Base-by-base conservation (phyloP, 1,140 invertebrate species). In the Eubasilissa regina region DNA sequence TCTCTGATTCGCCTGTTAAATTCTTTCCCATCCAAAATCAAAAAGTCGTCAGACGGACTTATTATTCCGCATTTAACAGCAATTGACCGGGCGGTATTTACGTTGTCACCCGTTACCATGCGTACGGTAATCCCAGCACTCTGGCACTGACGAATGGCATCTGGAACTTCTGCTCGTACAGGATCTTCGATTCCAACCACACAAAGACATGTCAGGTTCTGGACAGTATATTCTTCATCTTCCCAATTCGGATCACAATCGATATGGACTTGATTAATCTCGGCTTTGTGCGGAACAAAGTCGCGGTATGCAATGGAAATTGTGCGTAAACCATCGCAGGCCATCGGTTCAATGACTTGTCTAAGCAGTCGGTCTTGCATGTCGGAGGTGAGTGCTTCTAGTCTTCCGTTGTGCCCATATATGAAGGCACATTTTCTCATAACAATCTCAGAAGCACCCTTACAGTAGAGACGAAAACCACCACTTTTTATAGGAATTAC, bases 61-160 rank as follows among this genome's bases (percentile, higher is more conserved):
- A 96, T 85, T 83, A 97, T 97, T 44, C 96, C 96, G 88, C 96
- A 97, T 84, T 96, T 96, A 51, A 92, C 88, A 21, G 96, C 95
- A 83, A 97, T 97, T 48, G 95, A 96, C 70, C 94, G 90, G 47
- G 96, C 96, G 43, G 96, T 97, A 88, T 96, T 96, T 68, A 97
- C 92, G 87, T 97, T 97, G 87, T 97, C 96, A 78, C 96, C 96
- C 35, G 96, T 97, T 13, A 97, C 95, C 96, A 97, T 97, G 70
- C 96, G 89, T 12, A 97, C 96, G 55, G 94, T 96, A 78, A 97
- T 97, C 78, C 96, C 96, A 53, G 96, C 94, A 82, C 90, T 89
- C 87, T 97, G 94, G 87, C 96, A 97, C 85, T 93, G 93, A 80
- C 87, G 90, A 78, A 96, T 96, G 73, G 94, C 94, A 75, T 94